Evolutionary conservation across 2,888 invertebrate genomes (phyloP).

Genomic region (Melanotus villosus): DNA sequence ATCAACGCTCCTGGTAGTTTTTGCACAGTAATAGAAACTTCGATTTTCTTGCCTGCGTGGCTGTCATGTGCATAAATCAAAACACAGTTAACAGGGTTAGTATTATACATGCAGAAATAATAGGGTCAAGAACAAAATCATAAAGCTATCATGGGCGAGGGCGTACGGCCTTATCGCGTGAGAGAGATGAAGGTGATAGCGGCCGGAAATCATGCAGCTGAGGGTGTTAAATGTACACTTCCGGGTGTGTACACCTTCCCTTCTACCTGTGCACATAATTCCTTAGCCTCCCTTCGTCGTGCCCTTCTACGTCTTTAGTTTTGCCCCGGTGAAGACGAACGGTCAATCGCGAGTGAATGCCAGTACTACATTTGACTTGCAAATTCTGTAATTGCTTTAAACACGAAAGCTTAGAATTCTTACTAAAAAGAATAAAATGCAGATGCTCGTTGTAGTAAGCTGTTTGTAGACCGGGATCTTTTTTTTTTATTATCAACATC

Average conservation of each 20-base stretch:
- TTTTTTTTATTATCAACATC: constrained; percentile 34
- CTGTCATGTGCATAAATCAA: constrained; percentile 18
- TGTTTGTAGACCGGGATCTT: background rate
- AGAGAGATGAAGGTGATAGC: constrained; percentile 51
- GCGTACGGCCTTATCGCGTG: constrained; percentile 54
- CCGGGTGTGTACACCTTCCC: constrained; percentile 56
- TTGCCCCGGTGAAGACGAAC: background rate
- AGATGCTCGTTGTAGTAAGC: background rate
- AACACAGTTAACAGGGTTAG: constrained; percentile 22
- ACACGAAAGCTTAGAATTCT: constrained; percentile 1
- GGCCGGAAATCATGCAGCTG: constrained; percentile 57
- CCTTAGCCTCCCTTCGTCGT: background rate
- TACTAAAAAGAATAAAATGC: background rate
- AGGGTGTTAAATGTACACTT: constrained; percentile 62
- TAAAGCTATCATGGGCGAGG: constrained; percentile 44
- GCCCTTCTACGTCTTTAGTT: background rate
- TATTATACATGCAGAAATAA: constrained; percentile 33
- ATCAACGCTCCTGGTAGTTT: background rate
- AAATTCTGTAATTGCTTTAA: constrained; percentile 17
- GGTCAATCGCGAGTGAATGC: background rate
- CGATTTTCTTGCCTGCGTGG: background rate
- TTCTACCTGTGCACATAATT: constrained; percentile 6
- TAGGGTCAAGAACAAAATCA: constrained; percentile 43
- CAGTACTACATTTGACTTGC: constrained; percentile 23
- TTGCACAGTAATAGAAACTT: background rate